Evolutionary conservation across 2,113 vertebrate species (phyloP), one percentile per base, ranked within the genome.

Genomic region (Xyrauchen texanus): DNA sequence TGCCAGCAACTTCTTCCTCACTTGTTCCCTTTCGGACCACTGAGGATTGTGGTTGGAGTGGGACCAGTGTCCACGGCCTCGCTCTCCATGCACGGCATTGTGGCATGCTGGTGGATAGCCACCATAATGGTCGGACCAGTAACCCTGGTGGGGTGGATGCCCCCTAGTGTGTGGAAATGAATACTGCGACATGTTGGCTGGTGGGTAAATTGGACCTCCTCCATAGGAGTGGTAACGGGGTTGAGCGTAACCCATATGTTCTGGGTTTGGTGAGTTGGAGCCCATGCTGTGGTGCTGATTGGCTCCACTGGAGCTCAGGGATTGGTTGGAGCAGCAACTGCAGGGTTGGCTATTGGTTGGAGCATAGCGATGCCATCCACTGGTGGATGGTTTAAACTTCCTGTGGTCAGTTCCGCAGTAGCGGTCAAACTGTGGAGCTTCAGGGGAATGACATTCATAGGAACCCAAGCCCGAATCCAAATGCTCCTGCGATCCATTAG

Each of bases 401-500:
- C 65, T 79, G 49, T 83, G 86, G 0, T 89, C 86, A 0, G 51
- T 4, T 0, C 82, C 87, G 10, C 79, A 85, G 71, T 80, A 77
- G 46, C 74, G 86, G 2, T 94, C 89, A 74, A 83, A 83, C 76
- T 85, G 1, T 53, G 78, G 7, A 6, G 53, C 8, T 89, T 96
- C 91, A 7, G 92, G 83, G 21, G 91, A 88, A 46, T 94, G 94
- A 87, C 85, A 93, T 81, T 98, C 96, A 64, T 97, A 91, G 76
- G 96, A 98, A 12, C 95, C 95, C 0, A 98, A 90, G 81, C 97
- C 97, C 0, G 96, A 97, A 86, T 98, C 97, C 0, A 95, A 89
- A 73, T 45, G 87, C 60, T 96, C 94, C 71, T 94, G 94, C 68
- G 94, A 95, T 12, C 74, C 46, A 0, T 86, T 89, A 0, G 11